phyloP scores from a whole-genome alignment of 1,140 invertebrate species.

The Mya arenaria region DNA sequence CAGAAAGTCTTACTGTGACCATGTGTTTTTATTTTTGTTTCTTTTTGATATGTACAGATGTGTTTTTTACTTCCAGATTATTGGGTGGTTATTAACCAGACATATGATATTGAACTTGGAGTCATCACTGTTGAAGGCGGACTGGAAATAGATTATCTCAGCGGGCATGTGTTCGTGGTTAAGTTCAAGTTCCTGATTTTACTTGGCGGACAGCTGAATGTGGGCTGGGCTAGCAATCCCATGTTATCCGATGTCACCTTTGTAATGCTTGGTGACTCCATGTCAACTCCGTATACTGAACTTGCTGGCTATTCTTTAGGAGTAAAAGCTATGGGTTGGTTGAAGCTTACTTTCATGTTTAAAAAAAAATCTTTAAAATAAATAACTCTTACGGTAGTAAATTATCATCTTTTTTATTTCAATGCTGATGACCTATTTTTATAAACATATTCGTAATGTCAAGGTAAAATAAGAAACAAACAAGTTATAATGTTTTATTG shows the following conservation, averaged over 20 bases:
- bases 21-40: neutral
- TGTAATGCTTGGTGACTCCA: neutral
- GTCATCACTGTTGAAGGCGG: neutral
- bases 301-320: neutral
- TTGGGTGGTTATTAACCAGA: conserved; percentile 36
- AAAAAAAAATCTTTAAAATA: too few species aligned
- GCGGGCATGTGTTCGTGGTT: neutral
- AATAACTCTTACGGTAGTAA: too few species aligned
- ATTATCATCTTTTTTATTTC: too few species aligned
- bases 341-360: neutral
- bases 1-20: neutral
- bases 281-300: neutral
- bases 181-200: conserved; percentile 61
- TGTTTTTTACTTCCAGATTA: neutral
- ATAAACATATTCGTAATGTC: too few species aligned
- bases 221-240: conserved; percentile 57
- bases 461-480: too few species aligned
- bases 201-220: conserved; percentile 65
- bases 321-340: conserved; percentile 30
- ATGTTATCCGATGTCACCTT: conserved; percentile 35
- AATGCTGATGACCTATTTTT: too few species aligned
- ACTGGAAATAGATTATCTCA: conserved; percentile 13
- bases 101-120: neutral
- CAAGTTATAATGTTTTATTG: too few species aligned
- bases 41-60: neutral